Conservation (phyloP, 2,113 vertebrate genomes). For the Monarcha castaneiventris region DNA sequence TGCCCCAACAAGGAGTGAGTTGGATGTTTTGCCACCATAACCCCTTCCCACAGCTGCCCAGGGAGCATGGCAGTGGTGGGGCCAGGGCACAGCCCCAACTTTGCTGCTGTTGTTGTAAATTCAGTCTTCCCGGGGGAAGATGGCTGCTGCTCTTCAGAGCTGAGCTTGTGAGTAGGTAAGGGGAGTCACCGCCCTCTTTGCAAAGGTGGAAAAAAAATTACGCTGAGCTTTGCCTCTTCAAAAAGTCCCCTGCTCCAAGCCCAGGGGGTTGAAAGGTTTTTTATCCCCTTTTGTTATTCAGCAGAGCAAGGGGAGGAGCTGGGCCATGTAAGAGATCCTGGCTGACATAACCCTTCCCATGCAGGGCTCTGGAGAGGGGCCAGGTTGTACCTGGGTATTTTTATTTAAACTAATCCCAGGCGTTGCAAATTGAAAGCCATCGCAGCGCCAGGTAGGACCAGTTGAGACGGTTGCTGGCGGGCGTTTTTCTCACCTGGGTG, state of each 20-base stretch:
- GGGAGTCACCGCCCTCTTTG: neutral
- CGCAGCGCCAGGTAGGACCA: neutral
- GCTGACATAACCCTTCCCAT: constrained; percentile 15
- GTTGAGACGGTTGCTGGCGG: neutral
- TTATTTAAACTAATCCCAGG: constrained; percentile 10
- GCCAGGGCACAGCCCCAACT: neutral
- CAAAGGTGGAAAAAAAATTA: neutral
- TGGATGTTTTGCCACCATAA: neutral
- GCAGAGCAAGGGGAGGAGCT: constrained; percentile 45
- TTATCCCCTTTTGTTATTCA: constrained; percentile 26
- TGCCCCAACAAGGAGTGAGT: neutral
- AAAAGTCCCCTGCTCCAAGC: neutral
- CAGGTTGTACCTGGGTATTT: constrained; percentile 37
- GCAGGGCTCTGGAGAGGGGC: constrained; percentile 28
- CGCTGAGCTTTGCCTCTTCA: neutral
- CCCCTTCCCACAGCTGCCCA: neutral
- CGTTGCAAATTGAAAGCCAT: neutral
- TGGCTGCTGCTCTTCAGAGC: constrained; percentile 1
- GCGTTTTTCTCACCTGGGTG: neutral
- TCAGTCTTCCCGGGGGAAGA: neutral
- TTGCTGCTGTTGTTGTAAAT: neutral
- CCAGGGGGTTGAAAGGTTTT: neutral
- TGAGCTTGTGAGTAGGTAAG: neutral
- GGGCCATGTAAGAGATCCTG: constrained; percentile 12
- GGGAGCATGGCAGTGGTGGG: neutral